A percentile compares a stretch with the other conserved stretches of the same genome.
Conservation (phyloP, 2,888 invertebrate genomes). For the Diarsia rubi region DNA sequence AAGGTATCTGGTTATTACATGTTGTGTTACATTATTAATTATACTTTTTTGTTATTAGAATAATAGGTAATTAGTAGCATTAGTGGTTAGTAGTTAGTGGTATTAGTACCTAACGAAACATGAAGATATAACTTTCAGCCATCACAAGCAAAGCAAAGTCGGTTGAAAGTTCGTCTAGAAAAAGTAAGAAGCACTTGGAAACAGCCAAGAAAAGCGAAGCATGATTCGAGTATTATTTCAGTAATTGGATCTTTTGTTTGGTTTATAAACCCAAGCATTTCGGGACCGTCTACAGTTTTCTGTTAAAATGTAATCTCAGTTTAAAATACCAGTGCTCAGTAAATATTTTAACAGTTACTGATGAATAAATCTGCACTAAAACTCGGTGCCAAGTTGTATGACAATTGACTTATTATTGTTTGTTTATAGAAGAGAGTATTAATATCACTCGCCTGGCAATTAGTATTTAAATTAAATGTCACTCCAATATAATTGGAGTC, state of each 20-base stretch:
- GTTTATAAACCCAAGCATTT: background rate
- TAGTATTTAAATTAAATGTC: conserved; percentile 45
- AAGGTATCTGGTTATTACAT: too few relatives aligned
- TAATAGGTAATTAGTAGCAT: too few relatives aligned
- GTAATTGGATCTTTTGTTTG: background rate
- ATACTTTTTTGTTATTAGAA: too few relatives aligned
- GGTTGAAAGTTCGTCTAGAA: background rate
- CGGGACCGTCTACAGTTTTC: background rate
- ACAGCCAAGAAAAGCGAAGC: background rate
- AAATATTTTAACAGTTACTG: conserved; percentile 17
- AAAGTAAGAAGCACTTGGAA: background rate
- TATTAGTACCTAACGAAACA: too few relatives aligned
- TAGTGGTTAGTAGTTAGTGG: too few relatives aligned
- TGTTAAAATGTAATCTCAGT: conserved; percentile 1
- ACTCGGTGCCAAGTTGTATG: conserved; percentile 42
- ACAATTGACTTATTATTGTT: conserved; percentile 54
- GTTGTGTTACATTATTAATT: too few relatives aligned
- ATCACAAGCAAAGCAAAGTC: background rate
- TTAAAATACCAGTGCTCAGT: conserved; percentile 16
- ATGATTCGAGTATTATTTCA: background rate
- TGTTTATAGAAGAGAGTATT: conserved; percentile 43
- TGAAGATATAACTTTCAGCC: background rate
- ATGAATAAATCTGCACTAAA: conserved; percentile 11
- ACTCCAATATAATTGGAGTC: conserved; percentile 20
- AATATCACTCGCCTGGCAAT: conserved; percentile 41